Evolutionary conservation across 2,888 invertebrate species (phyloP), one percentile per base, ranked within the genome.

Genomic region (Macrosiphum euphorbiae): DNA sequence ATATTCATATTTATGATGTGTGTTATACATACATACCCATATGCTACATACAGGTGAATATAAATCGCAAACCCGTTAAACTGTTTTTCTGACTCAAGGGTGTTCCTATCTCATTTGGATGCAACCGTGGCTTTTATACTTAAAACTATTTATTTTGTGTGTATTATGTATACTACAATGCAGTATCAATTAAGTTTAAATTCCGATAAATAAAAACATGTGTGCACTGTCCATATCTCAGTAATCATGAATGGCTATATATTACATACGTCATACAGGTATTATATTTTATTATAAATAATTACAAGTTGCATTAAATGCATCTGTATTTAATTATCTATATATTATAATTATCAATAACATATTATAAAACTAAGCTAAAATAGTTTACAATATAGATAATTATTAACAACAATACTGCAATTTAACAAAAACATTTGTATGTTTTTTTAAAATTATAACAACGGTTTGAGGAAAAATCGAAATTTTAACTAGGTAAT

Each of bases 1-100:
- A 85, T 91, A 91, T 91, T 91, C 91, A 91, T 85, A 44, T 91
- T 91, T 91, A 91, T 85, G 55, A 91, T 44, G 44, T 35, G 41
- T 4, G 20, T 28, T 61, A 41, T 41, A 84, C 41, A 41, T 24
- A 84, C 78, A n/a, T 13, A 55, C 50, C 10, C 50, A 26, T 58
- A 90, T 44, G 13, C 58, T 47, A 41, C 16, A 47, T 89, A 89
- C 26, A 44, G 16, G 89, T 67, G 67, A n/a, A 47, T 47, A 90
- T 67, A 67, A 90, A 67, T 90, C 90, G 61, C n/a, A 20, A 67
- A 47, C 67, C 20, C 52, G 90, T 90, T 41, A 26, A 41, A 84
- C 90, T 61, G 52, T 90, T 52, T 90, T 89, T 44, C 3, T 10
- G 52, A 52, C 20, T 88, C 88, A 35, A 88, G 35, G 52, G 88